Percentiles rank a stretch among this genome's conserved stretches.
These are phyloP conservation scores for Rostratula benghalensis DNA, from an alignment of 2,113 vertebrate species.

Conservation along the genomic window DNA sequence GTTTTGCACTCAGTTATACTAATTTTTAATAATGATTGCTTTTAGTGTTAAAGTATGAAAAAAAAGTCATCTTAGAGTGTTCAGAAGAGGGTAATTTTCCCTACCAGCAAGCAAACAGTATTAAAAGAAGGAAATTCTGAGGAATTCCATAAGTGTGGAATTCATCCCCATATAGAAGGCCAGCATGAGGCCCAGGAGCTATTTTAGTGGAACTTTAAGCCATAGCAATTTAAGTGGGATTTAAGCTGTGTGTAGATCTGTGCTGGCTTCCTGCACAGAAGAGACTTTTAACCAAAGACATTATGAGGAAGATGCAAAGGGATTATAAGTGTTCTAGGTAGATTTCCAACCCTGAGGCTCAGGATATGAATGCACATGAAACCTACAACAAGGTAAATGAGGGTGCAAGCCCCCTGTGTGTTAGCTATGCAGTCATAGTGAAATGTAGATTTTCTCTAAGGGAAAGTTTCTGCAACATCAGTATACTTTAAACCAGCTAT, in stretches of 20 bases:
- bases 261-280: background rate
- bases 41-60: background rate
- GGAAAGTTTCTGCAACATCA: background rate
- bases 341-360: constrained; percentile 1
- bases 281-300: background rate
- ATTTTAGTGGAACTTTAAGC: constrained; percentile 37
- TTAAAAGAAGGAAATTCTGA: background rate
- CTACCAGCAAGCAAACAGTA: background rate
- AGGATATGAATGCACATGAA: background rate
- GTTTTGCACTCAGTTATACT: background rate
- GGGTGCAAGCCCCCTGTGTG: background rate
- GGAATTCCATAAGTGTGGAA: constrained; percentile 19
- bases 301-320: constrained; percentile 13
- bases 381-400: background rate
- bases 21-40: background rate
- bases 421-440: background rate
- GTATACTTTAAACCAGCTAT: background rate
- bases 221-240: constrained; percentile 52
- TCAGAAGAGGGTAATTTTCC: background rate
- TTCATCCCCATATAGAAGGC: background rate
- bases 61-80: background rate
- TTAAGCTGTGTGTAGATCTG: background rate
- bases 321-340: background rate
- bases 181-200: background rate
- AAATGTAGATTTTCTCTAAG: background rate